Evolutionary conservation across 2,113 vertebrate genomes (phyloP).

Genomic region (Catharus bicknelli): DNA sequence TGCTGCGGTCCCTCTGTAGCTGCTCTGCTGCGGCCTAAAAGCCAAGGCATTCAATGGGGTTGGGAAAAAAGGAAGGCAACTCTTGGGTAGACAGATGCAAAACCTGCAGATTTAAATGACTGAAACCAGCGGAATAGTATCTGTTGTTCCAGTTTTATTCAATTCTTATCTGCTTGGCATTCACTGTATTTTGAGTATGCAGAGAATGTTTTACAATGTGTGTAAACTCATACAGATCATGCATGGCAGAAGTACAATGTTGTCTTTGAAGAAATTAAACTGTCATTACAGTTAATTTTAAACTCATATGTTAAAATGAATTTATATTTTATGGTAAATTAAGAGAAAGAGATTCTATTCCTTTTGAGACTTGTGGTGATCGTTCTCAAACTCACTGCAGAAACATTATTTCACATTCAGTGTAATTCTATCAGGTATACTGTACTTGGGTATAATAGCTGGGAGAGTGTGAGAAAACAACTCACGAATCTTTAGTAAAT

Average conservation of each 20-base stretch:
- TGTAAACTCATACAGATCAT: not conserved
- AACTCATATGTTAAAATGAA: not conserved
- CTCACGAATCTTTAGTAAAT: slow-evolving; percentile 41
- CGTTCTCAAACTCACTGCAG: not conserved
- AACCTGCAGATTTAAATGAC: not conserved
- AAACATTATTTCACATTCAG: not conserved
- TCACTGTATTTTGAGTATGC: not conserved
- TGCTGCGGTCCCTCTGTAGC: not conserved
- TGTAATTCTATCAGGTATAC: slow-evolving; percentile 10
- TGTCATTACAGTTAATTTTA: slow-evolving; percentile 26
- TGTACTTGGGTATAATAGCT: not conserved
- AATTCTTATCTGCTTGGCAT: not conserved
- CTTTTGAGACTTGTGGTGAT: slow-evolving; percentile 20
- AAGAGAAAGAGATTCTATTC: not conserved
- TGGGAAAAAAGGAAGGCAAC: not conserved
- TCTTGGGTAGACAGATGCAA: not conserved
- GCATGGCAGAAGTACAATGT: not conserved
- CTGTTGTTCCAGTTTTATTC: not conserved
- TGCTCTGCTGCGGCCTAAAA: not conserved
- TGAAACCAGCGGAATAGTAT: not conserved
- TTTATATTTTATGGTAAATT: slow-evolving; percentile 18
- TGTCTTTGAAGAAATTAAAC: slow-evolving; percentile 21
- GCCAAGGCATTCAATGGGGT: not conserved
- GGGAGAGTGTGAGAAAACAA: slow-evolving; percentile 21
- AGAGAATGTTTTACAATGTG: not conserved